Base-by-base conservation (phyloP, 2,888 invertebrate species). In the Sarcophaga rosellei region DNA sequence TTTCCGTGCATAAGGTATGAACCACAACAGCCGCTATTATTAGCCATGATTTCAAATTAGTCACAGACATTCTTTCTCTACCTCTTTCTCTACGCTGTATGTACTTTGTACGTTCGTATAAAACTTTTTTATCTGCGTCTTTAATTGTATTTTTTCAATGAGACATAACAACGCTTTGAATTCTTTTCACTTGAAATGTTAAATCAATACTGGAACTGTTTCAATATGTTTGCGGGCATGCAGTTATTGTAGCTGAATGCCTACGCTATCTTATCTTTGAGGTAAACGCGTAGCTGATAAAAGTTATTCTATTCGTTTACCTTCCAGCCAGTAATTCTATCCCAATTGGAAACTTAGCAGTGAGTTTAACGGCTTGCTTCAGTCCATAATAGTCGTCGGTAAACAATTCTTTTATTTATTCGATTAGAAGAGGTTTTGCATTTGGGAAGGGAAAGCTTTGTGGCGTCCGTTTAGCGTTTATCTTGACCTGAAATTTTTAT, bases 91-190 rank as follows among this genome's bases (percentile, higher is more conserved):
- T 25, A 15, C 15, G 4, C 45, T 2, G 15, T 53, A 20, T 76
- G 62, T 73, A 63, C 77, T 74, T 81, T 80, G 53, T 66, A 57
- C 65, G 53, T 65, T 59, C 25, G 25, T 65, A 35, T 61, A 2
- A 23, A n/a, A 53, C 23, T 68, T 59, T 61, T 65, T 75, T 59
- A n/a, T 62, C 35, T 44, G 11, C 23, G 20, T 53, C 47, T 5
- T 15, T 69, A n/a, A 53, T 61, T 61, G 72, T 63, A 53, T 62
- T 59, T 57, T 59, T 47, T 15, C 70, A 21, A 47, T 47, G 10
- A 17, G 20, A 45, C 62, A 45, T 74, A 62, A 47, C 23, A 17
- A 11, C 15, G 47, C 17, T 53, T 15, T 15, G 12, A 17, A 66
- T 76, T 53, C 75, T 75, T 44, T 70, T n/a, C 47, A 17, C 25